Evolutionary conservation across 2,113 vertebrate species (phyloP).

Genomic region (Callorhinus ursinus): DNA sequence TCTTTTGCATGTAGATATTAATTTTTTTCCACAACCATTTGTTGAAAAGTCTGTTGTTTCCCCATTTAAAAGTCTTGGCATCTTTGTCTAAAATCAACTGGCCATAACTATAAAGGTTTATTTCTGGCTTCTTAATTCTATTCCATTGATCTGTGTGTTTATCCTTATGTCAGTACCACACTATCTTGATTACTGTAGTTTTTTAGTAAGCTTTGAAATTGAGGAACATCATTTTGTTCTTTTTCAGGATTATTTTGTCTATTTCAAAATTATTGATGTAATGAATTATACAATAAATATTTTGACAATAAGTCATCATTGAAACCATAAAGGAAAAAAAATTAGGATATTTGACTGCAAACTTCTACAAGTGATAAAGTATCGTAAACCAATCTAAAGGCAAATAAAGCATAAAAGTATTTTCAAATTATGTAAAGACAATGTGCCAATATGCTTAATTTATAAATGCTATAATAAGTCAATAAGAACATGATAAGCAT

Average conservation of each 20-base stretch:
- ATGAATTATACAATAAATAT: not conserved
- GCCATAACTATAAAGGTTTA: not conserved
- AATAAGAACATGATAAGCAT: not conserved
- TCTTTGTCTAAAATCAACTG: not conserved
- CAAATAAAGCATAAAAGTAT: not conserved
- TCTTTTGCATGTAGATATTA: not conserved
- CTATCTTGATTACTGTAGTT: not conserved
- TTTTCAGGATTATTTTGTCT: not conserved
- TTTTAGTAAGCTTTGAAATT: not conserved
- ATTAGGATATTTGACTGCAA: not conserved
- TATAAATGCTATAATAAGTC: not conserved
- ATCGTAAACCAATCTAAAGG: not conserved
- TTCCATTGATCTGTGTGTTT: not conserved
- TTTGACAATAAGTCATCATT: not conserved
- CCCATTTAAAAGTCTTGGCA: not conserved
- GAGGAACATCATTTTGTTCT: not conserved
- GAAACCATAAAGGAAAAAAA: conserved; percentile 20
- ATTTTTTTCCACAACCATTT: not conserved
- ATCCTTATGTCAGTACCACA: not conserved
- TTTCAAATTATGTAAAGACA: not conserved
- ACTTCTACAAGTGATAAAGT: not conserved
- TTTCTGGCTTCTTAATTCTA: not conserved
- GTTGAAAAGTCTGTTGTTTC: not conserved
- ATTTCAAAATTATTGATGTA: not conserved
- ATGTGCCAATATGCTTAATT: not conserved